Conservation (phyloP, 1,140 invertebrate genomes). For the Pseudomyrmex sp. region DNA sequence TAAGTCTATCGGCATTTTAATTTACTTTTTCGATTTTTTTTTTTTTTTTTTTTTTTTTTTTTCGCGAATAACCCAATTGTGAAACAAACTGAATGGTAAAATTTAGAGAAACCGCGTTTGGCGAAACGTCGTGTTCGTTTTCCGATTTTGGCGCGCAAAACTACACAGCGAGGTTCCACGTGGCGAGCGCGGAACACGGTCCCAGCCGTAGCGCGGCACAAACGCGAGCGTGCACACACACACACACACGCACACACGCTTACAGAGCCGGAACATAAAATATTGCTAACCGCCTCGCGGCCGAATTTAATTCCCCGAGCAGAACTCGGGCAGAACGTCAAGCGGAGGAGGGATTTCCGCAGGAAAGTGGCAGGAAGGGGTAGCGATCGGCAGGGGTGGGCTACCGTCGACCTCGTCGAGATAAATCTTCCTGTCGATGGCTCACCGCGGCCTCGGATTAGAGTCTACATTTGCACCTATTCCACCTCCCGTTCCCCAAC, state of each 20-base stretch:
- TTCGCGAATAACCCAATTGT: background rate
- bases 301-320: slow-evolving; percentile 73
- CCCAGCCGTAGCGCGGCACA: background rate
- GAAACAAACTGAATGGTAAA: slow-evolving; percentile 18
- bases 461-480: slow-evolving; percentile 80
- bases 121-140: background rate
- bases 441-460: slow-evolving; percentile 78
- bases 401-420: slow-evolving; percentile 68
- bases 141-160: slow-evolving; percentile 20
- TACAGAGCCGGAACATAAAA: slow-evolving; percentile 67
- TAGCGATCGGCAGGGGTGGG: slow-evolving; percentile 39
- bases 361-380: slow-evolving; percentile 41
- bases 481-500: slow-evolving; percentile 43
- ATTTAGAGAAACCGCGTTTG: slow-evolving; percentile 5
- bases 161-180: background rate
- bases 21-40: background rate
- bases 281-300: slow-evolving; percentile 70
- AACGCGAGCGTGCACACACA: background rate
- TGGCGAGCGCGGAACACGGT: background rate
- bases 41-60: background rate
- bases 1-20: background rate
- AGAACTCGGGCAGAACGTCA: slow-evolving; percentile 65
- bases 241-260: background rate
- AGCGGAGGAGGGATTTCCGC: slow-evolving; percentile 61
- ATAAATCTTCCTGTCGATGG: slow-evolving; percentile 81